Percentiles rank a stretch among this genome's conserved stretches.
Conservation (phyloP, 2,888 invertebrate genomes). For the Plagiodera versicolora region DNA sequence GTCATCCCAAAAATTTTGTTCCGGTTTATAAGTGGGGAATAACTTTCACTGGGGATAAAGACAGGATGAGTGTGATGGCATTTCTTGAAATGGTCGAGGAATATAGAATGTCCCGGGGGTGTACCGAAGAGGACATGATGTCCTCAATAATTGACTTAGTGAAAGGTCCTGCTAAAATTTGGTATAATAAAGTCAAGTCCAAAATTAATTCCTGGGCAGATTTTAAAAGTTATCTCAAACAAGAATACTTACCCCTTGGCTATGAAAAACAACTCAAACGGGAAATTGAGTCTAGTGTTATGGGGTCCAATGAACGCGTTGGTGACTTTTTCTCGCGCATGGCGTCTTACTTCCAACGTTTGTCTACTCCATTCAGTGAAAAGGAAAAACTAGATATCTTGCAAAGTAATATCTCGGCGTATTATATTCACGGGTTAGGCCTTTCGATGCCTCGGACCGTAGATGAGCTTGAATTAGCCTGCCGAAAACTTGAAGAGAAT, state of each 20-base stretch:
- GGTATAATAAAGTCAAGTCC: neutral
- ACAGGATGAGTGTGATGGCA: neutral
- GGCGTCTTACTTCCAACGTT: neutral
- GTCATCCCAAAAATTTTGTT: neutral
- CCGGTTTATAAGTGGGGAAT: slow-evolving; percentile 1
- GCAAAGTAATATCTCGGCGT: neutral
- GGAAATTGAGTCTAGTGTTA: slow-evolving; percentile 1
- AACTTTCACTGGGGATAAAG: neutral
- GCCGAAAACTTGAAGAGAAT: neutral
- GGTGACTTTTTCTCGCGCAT: neutral
- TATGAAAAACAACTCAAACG: slow-evolving; percentile 4
- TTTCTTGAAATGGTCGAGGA: neutral
- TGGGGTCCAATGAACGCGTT: neutral
- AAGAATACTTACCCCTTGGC: slow-evolving; percentile 1
- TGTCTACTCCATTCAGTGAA: neutral
- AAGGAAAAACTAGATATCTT: neutral
- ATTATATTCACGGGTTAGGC: neutral
- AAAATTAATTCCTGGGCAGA: slow-evolving; percentile 3
- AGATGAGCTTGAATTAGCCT: neutral
- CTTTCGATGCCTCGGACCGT: neutral
- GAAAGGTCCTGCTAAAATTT: slow-evolving; percentile 1
- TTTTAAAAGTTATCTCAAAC: neutral
- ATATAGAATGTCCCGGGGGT: neutral
- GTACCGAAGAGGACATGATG: neutral
- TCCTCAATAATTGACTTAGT: neutral